These are phyloP conservation scores for Panulirus ornatus DNA, from an alignment of 1,140 invertebrate genomes.

Conservation along the genomic window DNA sequence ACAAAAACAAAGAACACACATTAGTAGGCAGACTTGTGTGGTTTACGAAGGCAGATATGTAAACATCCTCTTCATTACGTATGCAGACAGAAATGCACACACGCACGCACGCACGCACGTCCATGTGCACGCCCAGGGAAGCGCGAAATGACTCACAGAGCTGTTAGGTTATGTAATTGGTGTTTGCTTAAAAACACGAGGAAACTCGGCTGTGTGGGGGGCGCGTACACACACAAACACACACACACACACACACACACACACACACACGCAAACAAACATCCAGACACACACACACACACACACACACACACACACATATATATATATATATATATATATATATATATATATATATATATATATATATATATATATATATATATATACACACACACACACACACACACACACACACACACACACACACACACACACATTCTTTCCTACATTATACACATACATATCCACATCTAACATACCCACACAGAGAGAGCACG, in stretches of 20 bases:
- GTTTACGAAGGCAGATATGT: too few relatives aligned
- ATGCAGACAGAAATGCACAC: too few relatives aligned
- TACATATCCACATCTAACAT: conserved; percentile 16
- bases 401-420: conserved; percentile 32
- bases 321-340: conserved; percentile 28
- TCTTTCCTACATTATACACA: too few relatives aligned
- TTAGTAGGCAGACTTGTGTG: too few relatives aligned
- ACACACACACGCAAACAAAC: conserved; percentile 9
- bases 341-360: conserved; percentile 34
- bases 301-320: conserved; percentile 23
- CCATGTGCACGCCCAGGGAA: too few relatives aligned
- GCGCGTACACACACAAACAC: too few relatives aligned
- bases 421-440: conserved; percentile 41
- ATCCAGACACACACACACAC: conserved; percentile 8
- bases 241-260: not conserved
- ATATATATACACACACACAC: conserved; percentile 1
- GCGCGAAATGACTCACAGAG: too few relatives aligned
- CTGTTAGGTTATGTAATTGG: too few relatives aligned
- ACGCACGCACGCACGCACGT: too few relatives aligned
- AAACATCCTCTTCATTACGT: too few relatives aligned
- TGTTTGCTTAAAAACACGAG: too few relatives aligned
- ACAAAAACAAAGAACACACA: not conserved
- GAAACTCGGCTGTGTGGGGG: not conserved
- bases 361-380: conserved; percentile 8
- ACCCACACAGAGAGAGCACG: conserved; percentile 38